Evolutionary conservation across 2,113 vertebrate genomes (phyloP), one percentile per base, ranked within the genome.

Genomic region (Pitta sordida): DNA sequence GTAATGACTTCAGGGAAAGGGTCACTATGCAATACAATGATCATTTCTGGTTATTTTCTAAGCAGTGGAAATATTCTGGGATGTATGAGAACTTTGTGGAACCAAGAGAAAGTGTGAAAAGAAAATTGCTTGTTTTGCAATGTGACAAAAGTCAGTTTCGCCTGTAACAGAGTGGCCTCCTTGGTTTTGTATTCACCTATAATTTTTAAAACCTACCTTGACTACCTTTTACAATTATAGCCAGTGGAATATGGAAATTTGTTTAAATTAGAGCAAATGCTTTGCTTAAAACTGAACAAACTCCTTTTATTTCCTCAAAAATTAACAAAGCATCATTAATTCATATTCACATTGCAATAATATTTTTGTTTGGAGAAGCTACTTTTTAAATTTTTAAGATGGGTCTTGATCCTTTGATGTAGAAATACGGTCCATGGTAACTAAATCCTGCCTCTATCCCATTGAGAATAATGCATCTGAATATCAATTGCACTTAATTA

Each of bases 401-500:
- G 52, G 13, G 8, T 80, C 59, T 94, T 73, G 53, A 71, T 93
- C 62, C 34, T 86, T 52, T 52, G 26, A 59, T 91, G 52, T 39
- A 70, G 71, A 88, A 90, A 80, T 67, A 48, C 9, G 48, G 30
- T 52, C 83, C 55, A 2, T 9, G 55, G 65, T 95, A 81, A 59
- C 71, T 55, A 90, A 91, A 80, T 70, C 59, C 59, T 83, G 34
- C 43, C 62, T 83, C 59, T 91, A 14, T 49, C 63, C 88, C 88
- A n/a, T 15, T 83, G 82, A 96, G 83, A 46, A 71, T 95, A 93
- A 83, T 88, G 75, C 76, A 90, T 39, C 68, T 86, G 92, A 88
- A 74, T 96, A 96, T 94, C 92, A 95, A 78, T 94, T 93, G 88
- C 93, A 77, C 68, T 83, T 96, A 96, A 96, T 96, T 95, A 96